Evolutionary conservation across 2,113 vertebrate genomes (phyloP).

Genomic region (Prunella himalayana): DNA sequence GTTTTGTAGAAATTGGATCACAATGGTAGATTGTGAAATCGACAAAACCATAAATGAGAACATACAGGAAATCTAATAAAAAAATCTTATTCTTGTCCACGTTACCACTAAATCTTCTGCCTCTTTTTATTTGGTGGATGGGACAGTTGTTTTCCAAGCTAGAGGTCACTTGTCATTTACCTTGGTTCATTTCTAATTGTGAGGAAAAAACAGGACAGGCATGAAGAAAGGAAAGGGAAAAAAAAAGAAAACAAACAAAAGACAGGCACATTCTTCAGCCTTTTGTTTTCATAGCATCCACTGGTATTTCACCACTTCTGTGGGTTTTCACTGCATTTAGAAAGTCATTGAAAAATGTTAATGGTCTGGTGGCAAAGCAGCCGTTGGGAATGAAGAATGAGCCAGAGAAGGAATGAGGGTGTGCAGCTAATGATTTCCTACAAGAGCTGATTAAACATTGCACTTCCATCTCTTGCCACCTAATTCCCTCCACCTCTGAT

Average conservation of each 20-base stretch:
- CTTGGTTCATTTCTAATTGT: conserved; percentile 3
- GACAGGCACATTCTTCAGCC: conserved; percentile 4
- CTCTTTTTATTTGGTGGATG: neutral
- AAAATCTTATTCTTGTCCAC: neutral
- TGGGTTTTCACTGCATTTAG: conserved; percentile 59
- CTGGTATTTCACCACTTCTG: conserved; percentile 38
- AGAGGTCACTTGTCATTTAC: neutral
- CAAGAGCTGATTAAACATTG: conserved; percentile 73
- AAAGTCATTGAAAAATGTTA: conserved; percentile 72
- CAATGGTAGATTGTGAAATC: neutral
- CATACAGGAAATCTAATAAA: neutral
- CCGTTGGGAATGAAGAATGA: conserved; percentile 73
- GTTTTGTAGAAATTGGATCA: conserved; percentile 23
- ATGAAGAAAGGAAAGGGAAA: neutral
- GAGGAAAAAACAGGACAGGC: neutral
- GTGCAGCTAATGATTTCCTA: conserved; percentile 75
- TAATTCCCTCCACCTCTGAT: conserved; percentile 69
- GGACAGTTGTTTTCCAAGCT: neutral
- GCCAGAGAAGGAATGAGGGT: conserved; percentile 47
- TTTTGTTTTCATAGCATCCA: conserved; percentile 35
- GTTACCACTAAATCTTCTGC: neutral
- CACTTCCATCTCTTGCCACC: conserved; percentile 69
- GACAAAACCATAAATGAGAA: conserved; percentile 24
- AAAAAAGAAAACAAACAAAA: neutral
- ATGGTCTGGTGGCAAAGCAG: conserved; percentile 62